These are phyloP conservation scores for Trichoplusia ni DNA, from an alignment of 1,140 invertebrate species.

Conservation along the genomic window DNA sequence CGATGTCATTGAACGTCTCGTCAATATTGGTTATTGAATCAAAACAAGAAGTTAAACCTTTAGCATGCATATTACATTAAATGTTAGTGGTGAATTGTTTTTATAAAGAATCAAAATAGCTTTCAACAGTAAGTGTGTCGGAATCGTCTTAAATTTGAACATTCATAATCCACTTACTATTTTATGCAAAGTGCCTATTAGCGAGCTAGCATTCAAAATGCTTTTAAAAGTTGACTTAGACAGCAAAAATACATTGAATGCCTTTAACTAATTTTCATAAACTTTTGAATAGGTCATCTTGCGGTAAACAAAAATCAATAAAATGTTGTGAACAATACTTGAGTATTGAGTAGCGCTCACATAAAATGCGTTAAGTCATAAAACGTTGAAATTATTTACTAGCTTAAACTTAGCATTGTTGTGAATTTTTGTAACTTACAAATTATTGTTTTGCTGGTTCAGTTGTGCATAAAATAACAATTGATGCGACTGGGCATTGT, in stretches of 20 bases:
- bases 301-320: slow-evolving; percentile 1
- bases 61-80: no score
- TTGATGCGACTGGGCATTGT: slow-evolving; percentile 63
- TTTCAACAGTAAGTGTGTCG: no score
- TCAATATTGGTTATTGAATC: no score
- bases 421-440: slow-evolving; percentile 39
- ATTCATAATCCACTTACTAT: background rate
- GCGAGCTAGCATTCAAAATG: no score
- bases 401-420: slow-evolving; percentile 30
- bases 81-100: no score
- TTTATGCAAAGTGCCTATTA: no score
- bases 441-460: slow-evolving; percentile 50
- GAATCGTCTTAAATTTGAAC: no score
- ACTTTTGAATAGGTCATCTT: background rate
- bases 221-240: no score
- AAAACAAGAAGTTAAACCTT: no score
- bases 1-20: no score
- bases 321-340: background rate
- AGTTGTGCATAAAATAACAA: slow-evolving; percentile 67
- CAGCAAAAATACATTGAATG: no score
- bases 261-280: background rate
- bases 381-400: slow-evolving; percentile 22
- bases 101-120: no score
- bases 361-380: slow-evolving; percentile 1
- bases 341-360: background rate